These are phyloP conservation scores for Erinaceus europaeus DNA, from an alignment of 2,113 vertebrate species.

Conservation along the genomic window DNA sequence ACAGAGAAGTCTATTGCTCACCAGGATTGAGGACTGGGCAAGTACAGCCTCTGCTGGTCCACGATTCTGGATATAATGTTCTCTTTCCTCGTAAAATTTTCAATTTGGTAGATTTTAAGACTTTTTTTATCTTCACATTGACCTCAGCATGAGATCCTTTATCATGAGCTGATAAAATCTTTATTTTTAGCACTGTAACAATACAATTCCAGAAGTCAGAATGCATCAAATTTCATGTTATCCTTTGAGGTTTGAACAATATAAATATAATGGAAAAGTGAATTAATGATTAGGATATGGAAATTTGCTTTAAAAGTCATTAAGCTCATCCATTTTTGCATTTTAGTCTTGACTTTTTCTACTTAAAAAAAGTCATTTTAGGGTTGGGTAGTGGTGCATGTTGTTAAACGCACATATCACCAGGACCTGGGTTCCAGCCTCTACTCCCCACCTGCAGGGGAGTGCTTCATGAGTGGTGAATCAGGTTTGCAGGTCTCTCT, in stretches of 20 bases:
- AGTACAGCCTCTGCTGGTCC: slow-evolving; percentile 96
- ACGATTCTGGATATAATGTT: slow-evolving; percentile 95
- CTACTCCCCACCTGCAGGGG: no score
- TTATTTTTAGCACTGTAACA: slow-evolving; percentile 91
- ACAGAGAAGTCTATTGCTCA: slow-evolving; percentile 72
- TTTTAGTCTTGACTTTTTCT: no score
- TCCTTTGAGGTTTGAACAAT: not conserved
- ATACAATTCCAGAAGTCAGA: slow-evolving; percentile 66
- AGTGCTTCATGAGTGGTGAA: no score
- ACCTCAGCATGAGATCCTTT: slow-evolving; percentile 98
- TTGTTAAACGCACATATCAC: no score
- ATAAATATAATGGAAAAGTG: slow-evolving; percentile 4
- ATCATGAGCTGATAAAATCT: slow-evolving; percentile 96
- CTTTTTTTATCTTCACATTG: slow-evolving; percentile 96
- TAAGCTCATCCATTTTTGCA: not conserved
- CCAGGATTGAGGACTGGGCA: slow-evolving; percentile 98
- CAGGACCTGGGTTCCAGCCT: no score
- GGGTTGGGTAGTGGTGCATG: no score
- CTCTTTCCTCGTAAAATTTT: slow-evolving; percentile 89
- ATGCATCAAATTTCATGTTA: not conserved
- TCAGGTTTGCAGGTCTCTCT: no score
- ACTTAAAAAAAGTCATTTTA: no score
- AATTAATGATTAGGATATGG: not conserved
- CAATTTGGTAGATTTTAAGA: slow-evolving; percentile 92
- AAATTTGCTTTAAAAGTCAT: slow-evolving; percentile 36